phyloP scores from a whole-genome alignment of 2,888 invertebrate genomes.

The Petrolisthes cinctipes region DNA sequence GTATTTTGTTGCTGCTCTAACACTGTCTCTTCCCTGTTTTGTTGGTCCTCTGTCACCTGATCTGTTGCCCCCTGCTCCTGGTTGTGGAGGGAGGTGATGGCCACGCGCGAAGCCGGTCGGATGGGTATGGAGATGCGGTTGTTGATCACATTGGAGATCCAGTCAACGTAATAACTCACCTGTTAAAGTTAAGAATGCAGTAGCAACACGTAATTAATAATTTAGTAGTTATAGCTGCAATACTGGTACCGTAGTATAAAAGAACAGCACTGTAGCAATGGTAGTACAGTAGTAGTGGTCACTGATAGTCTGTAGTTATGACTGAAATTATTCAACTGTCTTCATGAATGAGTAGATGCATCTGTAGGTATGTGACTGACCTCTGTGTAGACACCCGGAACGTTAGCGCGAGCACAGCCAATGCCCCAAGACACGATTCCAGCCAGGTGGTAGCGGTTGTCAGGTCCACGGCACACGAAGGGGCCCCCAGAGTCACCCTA shows the following conservation, averaged over 20 bases:
- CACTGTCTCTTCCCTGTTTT: not conserved
- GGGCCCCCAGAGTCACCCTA: slow-evolving; percentile 66
- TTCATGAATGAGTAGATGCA: not conserved
- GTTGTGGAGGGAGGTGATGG: not conserved
- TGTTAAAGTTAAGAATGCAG: not conserved
- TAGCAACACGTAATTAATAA: not conserved
- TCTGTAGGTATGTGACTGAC: slow-evolving; percentile 30
- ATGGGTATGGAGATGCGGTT: not conserved
- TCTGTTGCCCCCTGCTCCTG: not conserved
- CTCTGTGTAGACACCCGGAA: slow-evolving; percentile 62
- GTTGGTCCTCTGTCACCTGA: not conserved
- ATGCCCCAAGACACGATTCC: slow-evolving; percentile 64
- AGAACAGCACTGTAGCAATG: not conserved
- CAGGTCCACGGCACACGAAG: slow-evolving; percentile 52
- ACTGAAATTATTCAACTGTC: not conserved
- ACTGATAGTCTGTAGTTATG: not conserved
- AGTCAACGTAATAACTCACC: slow-evolving; percentile 42
- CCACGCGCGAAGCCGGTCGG: slow-evolving; percentile 19
- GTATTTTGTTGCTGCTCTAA: not conserved
- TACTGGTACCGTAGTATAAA: not conserved
- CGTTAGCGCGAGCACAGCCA: slow-evolving; percentile 60
- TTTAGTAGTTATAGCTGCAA: not conserved
- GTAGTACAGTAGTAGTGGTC: not conserved
- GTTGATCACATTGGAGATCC: slow-evolving; percentile 40
- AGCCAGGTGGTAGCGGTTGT: slow-evolving; percentile 60